Evolutionary conservation across 64 coral and sea anemone genomes (phyloP), one percentile per base, ranked within the genome.

Genomic region (Montipora cactus): DNA sequence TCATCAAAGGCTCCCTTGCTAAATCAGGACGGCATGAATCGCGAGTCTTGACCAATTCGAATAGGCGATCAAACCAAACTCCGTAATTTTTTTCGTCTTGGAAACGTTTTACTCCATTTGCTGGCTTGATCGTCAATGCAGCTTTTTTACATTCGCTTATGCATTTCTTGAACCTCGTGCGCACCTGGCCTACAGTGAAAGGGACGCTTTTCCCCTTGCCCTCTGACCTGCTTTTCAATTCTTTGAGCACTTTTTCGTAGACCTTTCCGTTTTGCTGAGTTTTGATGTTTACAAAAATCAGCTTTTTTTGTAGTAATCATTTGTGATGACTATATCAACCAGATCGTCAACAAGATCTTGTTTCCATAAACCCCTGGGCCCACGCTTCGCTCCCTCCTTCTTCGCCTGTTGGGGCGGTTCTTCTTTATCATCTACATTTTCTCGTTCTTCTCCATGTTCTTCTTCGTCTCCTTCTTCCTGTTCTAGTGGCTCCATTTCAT

Each of bases 141-240:
- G 23, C 23, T 23, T 23, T 23, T 23, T 23, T 23, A 23, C 23
- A 23, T 23, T 23, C 23, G 23, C 23, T 23, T 23, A 23, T 23
- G 23, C 23, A 23, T 23, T 23, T 23, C 23, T 23, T 23, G 23
- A 23, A 23, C 23, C 23, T 23, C 23, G 23, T 23, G 23, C 59
- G 59, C 59, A 64, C 59, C 59, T 64, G 59, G 59, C 8, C 67
- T 59, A 84, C 93, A 66, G 78, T 89, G 68, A 94, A 94, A 75
- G 87, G 77, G 58, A 90, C 49, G 49, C 14, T 77, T 14, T 59
- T 75, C 75, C 50, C 87, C 78, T 74, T 90, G 59, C n/a, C 44
- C 44, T 48, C 44, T 77, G 84, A 23, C 23, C 67, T 87, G 45
- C 16, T 8, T 15, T 73, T 87, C 67, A 87, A 52, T 49, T 87